phyloP scores from a whole-genome alignment of 2,888 invertebrate genomes.

The Hirtodrosophila duncani region DNA sequence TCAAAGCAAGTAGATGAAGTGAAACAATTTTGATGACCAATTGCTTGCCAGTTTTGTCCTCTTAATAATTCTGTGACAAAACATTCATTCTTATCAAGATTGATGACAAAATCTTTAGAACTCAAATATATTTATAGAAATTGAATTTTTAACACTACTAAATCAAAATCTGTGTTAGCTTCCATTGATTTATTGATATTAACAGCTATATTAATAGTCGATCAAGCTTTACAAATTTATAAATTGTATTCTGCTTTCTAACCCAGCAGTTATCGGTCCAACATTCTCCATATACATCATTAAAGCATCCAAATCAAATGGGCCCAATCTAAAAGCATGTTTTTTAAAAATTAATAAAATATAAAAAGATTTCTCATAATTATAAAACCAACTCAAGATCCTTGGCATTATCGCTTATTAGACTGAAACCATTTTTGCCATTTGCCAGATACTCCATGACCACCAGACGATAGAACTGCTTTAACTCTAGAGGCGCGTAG shows the following conservation, averaged over 20 bases:
- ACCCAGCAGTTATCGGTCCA: constrained; percentile 49
- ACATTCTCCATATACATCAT: constrained; percentile 53
- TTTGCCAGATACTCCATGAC: constrained; percentile 82
- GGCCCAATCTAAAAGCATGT: constrained; percentile 50
- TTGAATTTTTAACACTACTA: too few species aligned
- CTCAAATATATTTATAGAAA: too few species aligned
- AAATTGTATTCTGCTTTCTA: constrained; percentile 61
- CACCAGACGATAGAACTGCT: constrained; percentile 82
- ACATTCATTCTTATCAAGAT: too few species aligned
- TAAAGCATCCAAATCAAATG: constrained; percentile 67
- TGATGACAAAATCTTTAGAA: too few species aligned
- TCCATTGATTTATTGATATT: too few species aligned
- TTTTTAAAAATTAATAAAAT: not conserved
- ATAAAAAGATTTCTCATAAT: accelerated
- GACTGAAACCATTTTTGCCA: constrained; percentile 85
- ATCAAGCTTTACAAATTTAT: too few species aligned
- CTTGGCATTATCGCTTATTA: constrained; percentile 75
- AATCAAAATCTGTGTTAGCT: too few species aligned
- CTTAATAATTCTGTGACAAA: too few species aligned
- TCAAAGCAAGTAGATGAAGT: too few species aligned
- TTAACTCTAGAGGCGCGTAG: constrained; percentile 81
- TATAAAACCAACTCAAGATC: constrained; percentile 57
- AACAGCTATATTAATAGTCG: too few species aligned
- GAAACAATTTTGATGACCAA: too few species aligned
- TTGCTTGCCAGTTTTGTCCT: too few species aligned